Percentiles rank a stretch among this genome's conserved stretches.
Conservation (phyloP, 2,888 invertebrate species). For the Rhynchonema sp. region DNA sequence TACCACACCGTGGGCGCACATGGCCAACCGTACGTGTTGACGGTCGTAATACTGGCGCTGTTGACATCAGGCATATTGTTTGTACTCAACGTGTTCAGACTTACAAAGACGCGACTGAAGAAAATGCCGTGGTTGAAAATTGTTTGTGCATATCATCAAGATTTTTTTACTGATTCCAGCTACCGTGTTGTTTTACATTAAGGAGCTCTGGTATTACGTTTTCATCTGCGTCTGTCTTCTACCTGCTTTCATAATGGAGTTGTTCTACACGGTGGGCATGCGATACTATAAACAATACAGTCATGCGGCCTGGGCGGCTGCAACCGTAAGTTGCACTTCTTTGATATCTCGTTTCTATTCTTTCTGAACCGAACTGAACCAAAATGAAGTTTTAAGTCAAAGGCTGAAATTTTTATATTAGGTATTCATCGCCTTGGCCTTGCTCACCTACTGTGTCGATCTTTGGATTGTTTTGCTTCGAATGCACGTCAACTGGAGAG, state of each 20-base stretch:
- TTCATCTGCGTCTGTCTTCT: neutral
- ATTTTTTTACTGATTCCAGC: too few species aligned
- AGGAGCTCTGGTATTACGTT: neutral
- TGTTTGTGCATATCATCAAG: neutral
- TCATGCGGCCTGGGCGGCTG: neutral
- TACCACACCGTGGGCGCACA: neutral
- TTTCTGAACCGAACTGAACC: too few species aligned
- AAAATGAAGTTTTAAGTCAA: too few species aligned
- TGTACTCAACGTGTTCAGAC: neutral
- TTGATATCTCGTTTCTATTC: too few species aligned
- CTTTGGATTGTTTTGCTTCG: too few species aligned
- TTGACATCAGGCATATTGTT: neutral
- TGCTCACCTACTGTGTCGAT: too few species aligned
- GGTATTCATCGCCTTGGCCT: too few species aligned
- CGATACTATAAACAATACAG: neutral
- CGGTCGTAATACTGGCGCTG: neutral
- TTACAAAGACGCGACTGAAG: neutral
- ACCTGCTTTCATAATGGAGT: neutral
- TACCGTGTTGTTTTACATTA: neutral
- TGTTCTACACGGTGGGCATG: neutral
- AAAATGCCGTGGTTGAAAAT: neutral
- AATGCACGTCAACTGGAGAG: too few species aligned
- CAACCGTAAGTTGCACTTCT: too few species aligned
- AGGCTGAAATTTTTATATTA: too few species aligned
- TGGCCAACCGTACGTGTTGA: neutral